phyloP scores from a whole-genome alignment of 2,113 vertebrate genomes.

The Neogale vison region DNA sequence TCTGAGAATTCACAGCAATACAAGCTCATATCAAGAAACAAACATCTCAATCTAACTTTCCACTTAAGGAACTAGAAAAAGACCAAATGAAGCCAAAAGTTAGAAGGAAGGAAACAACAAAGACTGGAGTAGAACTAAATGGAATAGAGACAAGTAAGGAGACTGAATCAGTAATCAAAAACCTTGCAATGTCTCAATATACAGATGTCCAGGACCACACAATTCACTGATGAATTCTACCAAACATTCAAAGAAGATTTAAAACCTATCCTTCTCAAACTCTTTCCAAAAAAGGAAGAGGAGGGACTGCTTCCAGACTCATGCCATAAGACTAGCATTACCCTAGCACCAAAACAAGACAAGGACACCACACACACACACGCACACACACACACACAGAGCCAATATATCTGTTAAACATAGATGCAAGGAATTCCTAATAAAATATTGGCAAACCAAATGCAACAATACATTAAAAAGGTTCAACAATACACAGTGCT shows the following conservation, averaged over 20 bases:
- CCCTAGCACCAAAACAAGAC: background rate
- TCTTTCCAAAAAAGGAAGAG: background rate
- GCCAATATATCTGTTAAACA: background rate
- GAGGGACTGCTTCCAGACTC: background rate
- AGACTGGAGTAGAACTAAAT: background rate
- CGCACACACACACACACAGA: too few relatives aligned
- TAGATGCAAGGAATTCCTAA: background rate
- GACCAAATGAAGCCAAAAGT: background rate
- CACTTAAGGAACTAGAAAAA: background rate
- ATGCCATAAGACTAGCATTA: background rate
- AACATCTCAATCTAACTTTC: background rate
- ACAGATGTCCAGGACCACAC: background rate
- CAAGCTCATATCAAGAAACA: background rate
- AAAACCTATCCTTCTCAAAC: background rate
- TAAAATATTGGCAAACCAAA: background rate
- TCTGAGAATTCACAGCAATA: background rate
- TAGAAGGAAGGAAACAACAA: background rate
- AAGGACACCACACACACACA: background rate
- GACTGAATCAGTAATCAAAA: background rate
- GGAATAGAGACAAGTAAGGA: background rate
- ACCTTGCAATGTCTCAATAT: background rate
- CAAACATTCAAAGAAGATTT: background rate
- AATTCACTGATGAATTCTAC: background rate
- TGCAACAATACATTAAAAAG: background rate
- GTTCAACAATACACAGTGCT: background rate